Evolutionary conservation across 2,797 vertebrate species (phyloP), one percentile per base, ranked within the genome.

Genomic region (Neomorphus geoffroyi): DNA sequence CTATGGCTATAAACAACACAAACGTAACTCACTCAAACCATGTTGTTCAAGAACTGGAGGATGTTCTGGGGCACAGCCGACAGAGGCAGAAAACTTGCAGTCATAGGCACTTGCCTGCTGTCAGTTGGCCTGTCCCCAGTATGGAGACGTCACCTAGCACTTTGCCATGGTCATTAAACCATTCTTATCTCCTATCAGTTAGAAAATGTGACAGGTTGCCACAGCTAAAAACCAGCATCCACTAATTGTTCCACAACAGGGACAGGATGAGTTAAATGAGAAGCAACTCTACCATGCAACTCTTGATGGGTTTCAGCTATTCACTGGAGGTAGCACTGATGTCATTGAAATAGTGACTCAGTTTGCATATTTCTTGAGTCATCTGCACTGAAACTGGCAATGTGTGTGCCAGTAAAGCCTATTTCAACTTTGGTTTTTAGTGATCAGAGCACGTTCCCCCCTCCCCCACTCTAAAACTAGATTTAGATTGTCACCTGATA

Each of bases 301-400:
- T 79, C 15, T 80, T 77, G 80, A 27, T 81, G 75, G 53, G 24
- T 70, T 92, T 77, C 18, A 14, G 56, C 26, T 81, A 16, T 67
- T 88, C 0, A 0, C 45, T 85, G 53, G 35, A 86, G 77, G 53
- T 80, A 84, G 24, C 39, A 84, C 37, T 86, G 75, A 83, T 91
- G 65, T 90, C 66, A 95, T 51, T 17, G 64, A 90, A 93, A 70
- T 9, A 75, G 30, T 96, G 92, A 92, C 79, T 94, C 87, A 91
- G 80, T 86, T 72, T 30, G 10, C 21, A 13, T 50, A 56, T 86
- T 86, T 86, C 69, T 88, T 92, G 89, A 95, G 70, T 91, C 66
- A 92, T 65, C 85, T 91, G 73, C 17, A 3, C 62, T 81, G 80
- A 93, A 97, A 93, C 39, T 88, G 87, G 62, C 18, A 37, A 35